Base-by-base conservation (phyloP, 2,113 vertebrate genomes). In the Riparia riparia region DNA sequence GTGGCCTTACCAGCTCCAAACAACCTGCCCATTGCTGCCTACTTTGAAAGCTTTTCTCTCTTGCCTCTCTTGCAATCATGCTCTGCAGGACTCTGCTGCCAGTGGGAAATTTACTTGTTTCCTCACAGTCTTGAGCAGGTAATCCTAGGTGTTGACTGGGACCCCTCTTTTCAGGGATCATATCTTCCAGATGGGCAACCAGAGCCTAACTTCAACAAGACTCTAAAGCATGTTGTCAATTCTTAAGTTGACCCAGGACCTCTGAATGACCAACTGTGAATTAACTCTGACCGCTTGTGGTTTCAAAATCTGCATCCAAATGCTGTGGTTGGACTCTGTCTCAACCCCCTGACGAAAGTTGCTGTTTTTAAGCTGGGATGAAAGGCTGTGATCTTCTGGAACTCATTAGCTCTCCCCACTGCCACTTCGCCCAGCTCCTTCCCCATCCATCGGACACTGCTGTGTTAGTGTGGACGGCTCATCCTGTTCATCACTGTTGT, bases 241-340 rank as follows among this genome's bases (percentile, higher is more conserved):
- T 83, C 61, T 68, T 60, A 56, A 74, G 41, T 92, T 93, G 90
- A 96, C 92, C 85, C 95, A 94, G 93, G 93, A 96, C 93, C 94
- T 95, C 91, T 84, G 77, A 92, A 82, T 92, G 86, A 89, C 86
- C 81, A 95, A 42, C 86, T 4, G 0, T 77, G 74, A 93, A 86
- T 97, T 96, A 93, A 64, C 56, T 93, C 39, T 95, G 90, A 92
- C 79, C 79, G 83, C 45, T 45, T 77, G 85, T 73, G 92, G 92
- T 94, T 95, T 94, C 60, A 90, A 57, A 90, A 83, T 86, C 65
- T 90, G 41, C 28, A 82, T 90, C 51, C 69, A 86, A 60, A 34
- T 68, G 51, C 64, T 86, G 93, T 92, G 92, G 85, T 86, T 96
- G 94, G 76, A 71, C 61, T 93, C 72, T 74, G 79, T 96, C 92